A percentile compares a stretch with the other conserved stretches of the same genome.
These are phyloP conservation scores for Anas acuta DNA, from an alignment of 2,797 vertebrate genomes.

Conservation along the genomic window DNA sequence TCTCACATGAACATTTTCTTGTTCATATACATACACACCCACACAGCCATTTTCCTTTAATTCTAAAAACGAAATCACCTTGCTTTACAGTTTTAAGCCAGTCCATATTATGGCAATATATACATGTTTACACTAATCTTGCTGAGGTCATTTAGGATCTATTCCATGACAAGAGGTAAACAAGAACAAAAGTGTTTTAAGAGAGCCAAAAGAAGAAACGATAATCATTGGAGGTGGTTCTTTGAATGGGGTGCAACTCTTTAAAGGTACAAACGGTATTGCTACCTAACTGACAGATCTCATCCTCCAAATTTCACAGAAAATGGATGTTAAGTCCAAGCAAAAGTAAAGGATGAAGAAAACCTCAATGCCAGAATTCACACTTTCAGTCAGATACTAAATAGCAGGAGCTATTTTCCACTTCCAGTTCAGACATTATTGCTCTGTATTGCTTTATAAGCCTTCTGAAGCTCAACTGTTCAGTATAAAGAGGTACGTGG, in stretches of 20 bases:
- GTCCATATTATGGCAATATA: neutral
- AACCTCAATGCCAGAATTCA: neutral
- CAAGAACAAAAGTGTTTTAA: neutral
- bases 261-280: neutral
- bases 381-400: neutral
- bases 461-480: neutral
- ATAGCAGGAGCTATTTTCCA: neutral
- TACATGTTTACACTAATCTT: neutral
- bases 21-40: neutral
- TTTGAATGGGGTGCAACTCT: neutral
- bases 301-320: neutral
- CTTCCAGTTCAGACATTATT: neutral
- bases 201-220: neutral
- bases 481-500: neutral
- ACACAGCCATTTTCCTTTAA: neutral
- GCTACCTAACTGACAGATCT: neutral
- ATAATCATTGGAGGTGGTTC: neutral
- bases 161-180: neutral
- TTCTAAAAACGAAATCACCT: neutral
- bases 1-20: neutral
- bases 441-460: neutral
- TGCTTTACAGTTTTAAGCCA: constrained; percentile 1
- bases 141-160: neutral
- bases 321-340: neutral
- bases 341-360: neutral